Conservation (phyloP, 2,888 invertebrate genomes). For the Slavum lentiscoides region DNA sequence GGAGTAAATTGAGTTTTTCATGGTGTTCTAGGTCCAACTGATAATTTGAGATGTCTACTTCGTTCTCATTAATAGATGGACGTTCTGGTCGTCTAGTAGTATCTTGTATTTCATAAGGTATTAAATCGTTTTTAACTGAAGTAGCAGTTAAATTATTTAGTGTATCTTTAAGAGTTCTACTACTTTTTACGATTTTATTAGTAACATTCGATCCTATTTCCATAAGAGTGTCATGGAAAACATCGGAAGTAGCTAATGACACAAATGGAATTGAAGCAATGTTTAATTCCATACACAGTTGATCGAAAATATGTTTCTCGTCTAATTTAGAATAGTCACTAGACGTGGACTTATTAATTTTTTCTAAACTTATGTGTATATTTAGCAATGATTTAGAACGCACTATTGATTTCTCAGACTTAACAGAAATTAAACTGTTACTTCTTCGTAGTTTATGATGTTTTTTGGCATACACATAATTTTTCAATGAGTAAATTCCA, state of each 20-base stretch:
- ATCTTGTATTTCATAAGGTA: constrained; percentile 40
- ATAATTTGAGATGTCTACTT: constrained; percentile 43
- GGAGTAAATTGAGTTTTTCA: constrained; percentile 43
- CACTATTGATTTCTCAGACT: neutral
- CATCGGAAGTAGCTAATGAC: constrained; percentile 56
- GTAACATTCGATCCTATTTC: constrained; percentile 64
- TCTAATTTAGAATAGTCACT: constrained; percentile 19
- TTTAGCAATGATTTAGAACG: constrained; percentile 38
- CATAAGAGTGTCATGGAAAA: constrained; percentile 62
- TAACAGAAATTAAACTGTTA: constrained; percentile 21
- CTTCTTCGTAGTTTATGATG: constrained; percentile 8
- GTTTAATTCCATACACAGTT: constrained; percentile 49
- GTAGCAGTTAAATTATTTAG: constrained; percentile 28
- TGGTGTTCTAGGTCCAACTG: constrained; percentile 41
- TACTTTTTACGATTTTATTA: constrained; percentile 64
- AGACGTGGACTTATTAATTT: constrained; percentile 15
- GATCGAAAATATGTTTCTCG: constrained; percentile 32
- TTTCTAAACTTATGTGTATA: constrained; percentile 26
- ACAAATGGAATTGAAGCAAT: constrained; percentile 55
- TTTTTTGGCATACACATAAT: constrained; percentile 50
- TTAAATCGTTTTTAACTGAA: constrained; percentile 29
- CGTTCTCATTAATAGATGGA: constrained; percentile 19
- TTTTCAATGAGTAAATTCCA: constrained; percentile 66
- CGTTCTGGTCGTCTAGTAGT: constrained; percentile 10
- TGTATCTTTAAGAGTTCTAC: constrained; percentile 64